Base-by-base conservation (phyloP, 2,797 vertebrate species). In the Coracias cyanogaster region DNA sequence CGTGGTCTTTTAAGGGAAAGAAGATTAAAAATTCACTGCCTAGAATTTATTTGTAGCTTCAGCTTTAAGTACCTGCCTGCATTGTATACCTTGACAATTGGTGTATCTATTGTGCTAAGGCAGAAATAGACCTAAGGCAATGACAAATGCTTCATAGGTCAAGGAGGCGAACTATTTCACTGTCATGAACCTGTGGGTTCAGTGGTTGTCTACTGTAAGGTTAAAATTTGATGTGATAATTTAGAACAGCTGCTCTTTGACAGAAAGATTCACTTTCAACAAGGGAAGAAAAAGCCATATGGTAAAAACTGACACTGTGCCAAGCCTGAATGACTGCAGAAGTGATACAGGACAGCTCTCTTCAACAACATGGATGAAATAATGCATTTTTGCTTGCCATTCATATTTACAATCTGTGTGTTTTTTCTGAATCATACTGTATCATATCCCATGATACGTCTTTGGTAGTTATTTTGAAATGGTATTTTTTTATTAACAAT, bases 221-320 rank as follows among this genome's bases (percentile, higher is more conserved):
- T 93, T 95, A 82, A 96, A 91, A 78, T 78, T 82, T 90, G 91
- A 95, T 95, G 61, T 91, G 95, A 55, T 97, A 93, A 97, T 89
- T 97, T 95, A 90, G 82, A 97, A 95, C 95, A 97, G 96, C 95
- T 98, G 84, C 76, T 96, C 89, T 97, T 96, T 95, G 89, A 95
- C 89, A 80, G 80, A 66, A 94, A 95, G 95, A 87, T 96, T 96
- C 92, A 91, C 83, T 96, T 95, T 97, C 88, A 95, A 60, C 67
- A 88, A 81, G 80, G 86, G 90, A 96, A 96, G 88, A 39, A 91
- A 45, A 82, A 93, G 89, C 78, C 87, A 95, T 67, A 81, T 96
- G 95, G 87, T 65, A 24, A 71, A 90, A 86, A 26, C 24, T 94
- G 94, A 89, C 12, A 10, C 33, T 55, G 70, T 90, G 88, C 54